Conservation (phyloP, 1,140 invertebrate species). For the Brachionus angularis region DNA sequence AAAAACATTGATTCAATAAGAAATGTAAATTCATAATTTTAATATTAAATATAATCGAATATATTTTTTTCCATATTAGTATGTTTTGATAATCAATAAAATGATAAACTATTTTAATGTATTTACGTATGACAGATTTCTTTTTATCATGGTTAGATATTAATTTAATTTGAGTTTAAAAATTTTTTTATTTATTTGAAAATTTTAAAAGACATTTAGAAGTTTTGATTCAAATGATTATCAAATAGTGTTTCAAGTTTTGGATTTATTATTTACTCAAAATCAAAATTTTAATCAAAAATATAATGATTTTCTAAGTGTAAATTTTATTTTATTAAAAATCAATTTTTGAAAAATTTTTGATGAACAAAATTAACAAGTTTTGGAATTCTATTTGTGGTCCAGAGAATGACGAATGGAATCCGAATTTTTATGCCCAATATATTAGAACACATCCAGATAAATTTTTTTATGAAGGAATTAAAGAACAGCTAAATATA, state of each 20-base stretch:
- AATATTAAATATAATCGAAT: neutral
- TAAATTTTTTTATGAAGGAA: slow-evolving; percentile 1
- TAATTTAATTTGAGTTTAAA: neutral
- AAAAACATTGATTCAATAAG: neutral
- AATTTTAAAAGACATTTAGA: neutral
- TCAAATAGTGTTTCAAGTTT: slow-evolving; percentile 8
- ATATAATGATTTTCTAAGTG: slow-evolving; percentile 27
- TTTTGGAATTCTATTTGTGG: slow-evolving; percentile 6
- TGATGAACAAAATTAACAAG: too few species aligned
- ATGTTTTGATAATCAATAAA: neutral
- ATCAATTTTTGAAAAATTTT: neutral
- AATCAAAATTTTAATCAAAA: neutral
- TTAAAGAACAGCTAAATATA: slow-evolving; percentile 26
- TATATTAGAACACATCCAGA: slow-evolving; percentile 37
- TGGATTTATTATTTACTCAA: neutral
- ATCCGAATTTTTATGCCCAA: slow-evolving; percentile 19
- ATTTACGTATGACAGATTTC: slow-evolving; percentile 36
- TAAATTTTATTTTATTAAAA: neutral
- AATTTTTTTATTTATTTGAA: neutral
- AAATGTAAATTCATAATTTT: slow-evolving; percentile 4
- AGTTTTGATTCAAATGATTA: slow-evolving; percentile 17
- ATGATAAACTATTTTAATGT: slow-evolving; percentile 15
- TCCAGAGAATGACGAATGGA: slow-evolving; percentile 13
- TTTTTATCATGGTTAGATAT: slow-evolving; percentile 33
- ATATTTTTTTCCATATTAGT: neutral